These are phyloP conservation scores for Podocnemis expansa DNA, from an alignment of 2,113 vertebrate genomes.

Conservation along the genomic window DNA sequence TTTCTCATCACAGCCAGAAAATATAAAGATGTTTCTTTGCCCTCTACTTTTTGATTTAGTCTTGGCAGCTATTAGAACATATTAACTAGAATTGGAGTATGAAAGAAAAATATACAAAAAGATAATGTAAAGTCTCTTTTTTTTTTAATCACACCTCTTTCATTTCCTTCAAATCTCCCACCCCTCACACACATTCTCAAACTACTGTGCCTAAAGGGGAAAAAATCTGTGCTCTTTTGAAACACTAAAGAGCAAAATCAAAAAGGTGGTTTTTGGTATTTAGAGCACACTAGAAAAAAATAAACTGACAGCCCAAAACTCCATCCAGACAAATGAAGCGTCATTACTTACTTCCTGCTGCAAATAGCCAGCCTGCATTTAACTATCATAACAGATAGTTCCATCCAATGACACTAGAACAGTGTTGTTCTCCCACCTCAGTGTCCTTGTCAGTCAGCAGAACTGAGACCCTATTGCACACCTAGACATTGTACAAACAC, in stretches of 20 bases:
- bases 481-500: background rate
- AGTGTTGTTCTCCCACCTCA: background rate
- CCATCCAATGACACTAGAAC: background rate
- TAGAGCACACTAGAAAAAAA: background rate
- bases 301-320: background rate
- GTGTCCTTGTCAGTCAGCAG: background rate
- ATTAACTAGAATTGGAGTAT: background rate
- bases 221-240: background rate
- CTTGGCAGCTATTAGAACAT: background rate
- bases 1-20: background rate
- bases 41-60: background rate
- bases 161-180: background rate
- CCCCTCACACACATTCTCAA: background rate
- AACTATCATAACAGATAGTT: background rate
- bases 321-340: accelerated
- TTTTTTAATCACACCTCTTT: background rate
- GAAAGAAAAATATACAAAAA: background rate
- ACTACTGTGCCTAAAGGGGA: background rate
- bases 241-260: background rate
- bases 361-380: background rate
- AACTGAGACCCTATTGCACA: background rate
- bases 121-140: background rate
- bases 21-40: background rate
- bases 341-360: background rate
- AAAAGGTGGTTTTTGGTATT: background rate